These are phyloP conservation scores for Glyptemys insculpta DNA, from an alignment of 2,797 vertebrate genomes.

Conservation along the genomic window DNA sequence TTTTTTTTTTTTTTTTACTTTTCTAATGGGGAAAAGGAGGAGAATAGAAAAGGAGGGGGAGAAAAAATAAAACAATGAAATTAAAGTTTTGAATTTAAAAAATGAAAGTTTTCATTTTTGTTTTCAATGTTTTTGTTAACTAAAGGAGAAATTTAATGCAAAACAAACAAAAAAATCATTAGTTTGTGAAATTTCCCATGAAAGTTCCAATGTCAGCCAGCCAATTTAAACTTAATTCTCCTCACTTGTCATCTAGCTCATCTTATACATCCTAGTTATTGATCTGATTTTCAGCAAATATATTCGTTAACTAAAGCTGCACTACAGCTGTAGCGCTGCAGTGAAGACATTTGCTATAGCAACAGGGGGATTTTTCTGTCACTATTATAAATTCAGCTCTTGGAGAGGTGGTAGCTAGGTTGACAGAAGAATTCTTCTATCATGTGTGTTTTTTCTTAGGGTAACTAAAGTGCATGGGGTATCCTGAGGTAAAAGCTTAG, in stretches of 20 bases:
- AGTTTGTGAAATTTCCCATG: not conserved
- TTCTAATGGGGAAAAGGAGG: not conserved
- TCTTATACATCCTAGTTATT: not conserved
- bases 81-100: not conserved
- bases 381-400: not conserved
- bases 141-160: not conserved
- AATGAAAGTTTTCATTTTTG: not conserved
- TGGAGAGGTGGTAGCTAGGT: not conserved
- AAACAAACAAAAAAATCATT: not conserved
- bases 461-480: not conserved
- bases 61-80: not conserved
- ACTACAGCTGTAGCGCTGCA: not conserved
- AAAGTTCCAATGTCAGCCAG: not conserved
- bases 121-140: not conserved
- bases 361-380: not conserved
- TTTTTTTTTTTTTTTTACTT: not conserved
- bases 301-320: not conserved
- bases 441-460: not conserved
- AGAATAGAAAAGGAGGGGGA: not conserved
- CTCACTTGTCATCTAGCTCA: not conserved
- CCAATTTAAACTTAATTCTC: not conserved
- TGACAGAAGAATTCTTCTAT: not conserved
- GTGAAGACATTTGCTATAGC: not conserved
- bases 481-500: not conserved
- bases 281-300: not conserved